Evolutionary conservation across 1,140 invertebrate species (phyloP), one percentile per base, ranked within the genome.

Genomic region (Triops cancriformis): DNA sequence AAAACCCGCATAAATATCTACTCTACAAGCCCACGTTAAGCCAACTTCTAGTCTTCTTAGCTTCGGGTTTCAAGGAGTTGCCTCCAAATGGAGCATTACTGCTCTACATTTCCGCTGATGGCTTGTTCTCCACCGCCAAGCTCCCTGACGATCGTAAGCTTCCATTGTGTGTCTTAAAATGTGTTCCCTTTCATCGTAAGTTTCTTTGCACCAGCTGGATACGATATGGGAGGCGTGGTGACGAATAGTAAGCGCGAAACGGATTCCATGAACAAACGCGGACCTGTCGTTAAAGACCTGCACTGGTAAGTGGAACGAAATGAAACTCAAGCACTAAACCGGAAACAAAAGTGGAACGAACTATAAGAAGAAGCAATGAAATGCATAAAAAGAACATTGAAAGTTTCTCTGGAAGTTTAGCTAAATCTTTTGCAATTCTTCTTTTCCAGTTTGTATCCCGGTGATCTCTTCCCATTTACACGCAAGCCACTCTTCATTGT

Each of bases 1-100:
- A 97, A 84, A 98, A 98, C 88, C 96, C 96, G 18, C 96, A 98
- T 88, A 98, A 98, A 86, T 98, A 98, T 86, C 88, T 98, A 80
- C 88, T 98, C 79, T 98, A 96, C 86, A 98, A 96, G 85, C 96
- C 96, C 72, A 96, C 94, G 73, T 92, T 97, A 82, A 94, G 93
- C 84, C 95, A 98, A 86, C 90, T 98, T 41, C 89, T 97, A 84
- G 93, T 97, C 26, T 98, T 98, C 86, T 87, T 98, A 80, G 92
- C 95, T 43, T 97, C 95, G 80, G 87, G 87, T 41, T 96, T 96
- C 84, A 96, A 96, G 85, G 96, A 98, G 85, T 87, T 98, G 78
- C 94, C 95, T 27, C 89, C 91, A 3, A 95, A 94, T 83, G 95
- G 95, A 74, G 95, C 94, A 43, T 87, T 98, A 78, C 86, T 98